phyloP scores from a whole-genome alignment of 2,888 invertebrate species.

The Syrista parreyssii region DNA sequence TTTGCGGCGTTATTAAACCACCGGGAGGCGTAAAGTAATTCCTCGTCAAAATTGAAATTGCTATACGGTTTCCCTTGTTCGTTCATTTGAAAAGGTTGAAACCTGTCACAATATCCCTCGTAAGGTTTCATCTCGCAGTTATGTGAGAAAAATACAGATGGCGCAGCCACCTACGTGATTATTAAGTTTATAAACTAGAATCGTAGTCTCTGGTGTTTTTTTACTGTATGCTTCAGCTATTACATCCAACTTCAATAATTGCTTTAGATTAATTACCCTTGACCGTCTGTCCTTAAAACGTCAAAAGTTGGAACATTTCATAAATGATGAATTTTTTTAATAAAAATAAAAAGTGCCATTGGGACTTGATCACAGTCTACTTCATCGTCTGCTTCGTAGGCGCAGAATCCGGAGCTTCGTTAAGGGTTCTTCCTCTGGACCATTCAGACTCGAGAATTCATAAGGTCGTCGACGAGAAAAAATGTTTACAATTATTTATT shows the following conservation, averaged over 20 bases:
- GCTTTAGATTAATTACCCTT: neutral
- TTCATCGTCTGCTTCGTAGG: no score
- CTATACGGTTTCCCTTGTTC: neutral
- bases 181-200: neutral
- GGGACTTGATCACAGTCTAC: neutral
- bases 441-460: neutral
- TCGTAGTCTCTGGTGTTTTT: neutral
- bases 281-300: neutral
- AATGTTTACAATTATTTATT: neutral
- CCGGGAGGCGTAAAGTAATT: conserved; percentile 36
- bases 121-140: no score
- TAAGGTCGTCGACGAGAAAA: neutral
- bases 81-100: neutral
- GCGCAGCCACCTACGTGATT: no score
- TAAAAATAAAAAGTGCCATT: neutral
- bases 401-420: neutral
- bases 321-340: neutral
- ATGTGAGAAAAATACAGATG: neutral
- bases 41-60: conserved; percentile 12
- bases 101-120: neutral
- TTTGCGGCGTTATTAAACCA: conserved; percentile 42
- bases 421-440: neutral
- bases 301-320: neutral
- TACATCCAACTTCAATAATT: neutral
- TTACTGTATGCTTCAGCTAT: neutral